These are phyloP conservation scores for Hipparchia semele DNA, from an alignment of 2,888 invertebrate genomes.

Conservation along the genomic window DNA sequence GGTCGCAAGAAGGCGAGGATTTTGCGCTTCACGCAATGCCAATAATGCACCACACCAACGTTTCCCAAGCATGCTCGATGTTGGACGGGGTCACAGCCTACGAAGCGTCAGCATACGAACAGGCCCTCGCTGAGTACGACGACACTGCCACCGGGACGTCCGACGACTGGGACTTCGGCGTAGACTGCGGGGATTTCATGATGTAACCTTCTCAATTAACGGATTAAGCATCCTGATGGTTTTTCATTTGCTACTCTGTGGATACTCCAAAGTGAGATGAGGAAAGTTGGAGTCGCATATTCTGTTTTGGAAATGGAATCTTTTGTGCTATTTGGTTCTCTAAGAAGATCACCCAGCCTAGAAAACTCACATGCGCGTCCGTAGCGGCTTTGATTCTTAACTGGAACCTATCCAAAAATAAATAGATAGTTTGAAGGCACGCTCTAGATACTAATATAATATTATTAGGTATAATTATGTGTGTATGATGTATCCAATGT, in stretches of 20 bases:
- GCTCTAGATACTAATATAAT: too few species aligned
- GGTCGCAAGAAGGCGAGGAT: conserved; percentile 87
- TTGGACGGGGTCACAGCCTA: conserved; percentile 83
- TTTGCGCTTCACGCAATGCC: conserved; percentile 86
- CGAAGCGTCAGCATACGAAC: conserved; percentile 83
- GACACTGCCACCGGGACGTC: conserved; percentile 73
- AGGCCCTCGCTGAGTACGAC: conserved; percentile 84
- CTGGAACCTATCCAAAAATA: too few species aligned
- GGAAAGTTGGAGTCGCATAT: not conserved
- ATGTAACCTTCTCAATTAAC: conserved; percentile 70
- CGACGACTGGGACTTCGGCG: conserved; percentile 87
- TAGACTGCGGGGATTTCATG: conserved; percentile 89
- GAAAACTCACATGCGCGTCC: too few species aligned
- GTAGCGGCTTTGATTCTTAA: too few species aligned
- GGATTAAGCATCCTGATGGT: not conserved
- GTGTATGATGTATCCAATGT: too few species aligned
- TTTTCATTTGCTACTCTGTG: conserved; percentile 18
- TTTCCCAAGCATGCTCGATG: conserved; percentile 83
- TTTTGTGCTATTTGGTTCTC: conserved; percentile 8
- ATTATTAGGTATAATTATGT: too few species aligned
- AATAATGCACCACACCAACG: conserved; percentile 85
- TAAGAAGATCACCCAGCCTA: not conserved
- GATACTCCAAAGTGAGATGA: not conserved
- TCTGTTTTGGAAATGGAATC: conserved; percentile 3
- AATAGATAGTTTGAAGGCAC: too few species aligned